phyloP scores from a whole-genome alignment of 2,113 vertebrate genomes.

The Cyanistes caeruleus region DNA sequence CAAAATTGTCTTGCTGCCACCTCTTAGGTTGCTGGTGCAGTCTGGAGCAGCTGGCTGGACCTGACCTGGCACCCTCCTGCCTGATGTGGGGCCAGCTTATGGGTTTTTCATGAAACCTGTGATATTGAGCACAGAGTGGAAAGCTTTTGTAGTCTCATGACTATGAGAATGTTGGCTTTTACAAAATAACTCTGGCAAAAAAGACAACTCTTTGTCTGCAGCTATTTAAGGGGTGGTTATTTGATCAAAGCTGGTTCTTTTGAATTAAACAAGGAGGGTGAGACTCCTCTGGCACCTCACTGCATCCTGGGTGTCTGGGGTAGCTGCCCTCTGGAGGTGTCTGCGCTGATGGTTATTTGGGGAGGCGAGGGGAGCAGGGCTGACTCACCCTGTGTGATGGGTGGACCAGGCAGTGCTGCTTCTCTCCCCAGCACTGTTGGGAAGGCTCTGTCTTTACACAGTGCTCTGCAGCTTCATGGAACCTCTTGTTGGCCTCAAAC shows the following conservation, averaged over 20 bases:
- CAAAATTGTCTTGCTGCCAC: neutral
- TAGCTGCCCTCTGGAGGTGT: neutral
- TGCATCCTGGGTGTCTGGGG: neutral
- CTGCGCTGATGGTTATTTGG: neutral
- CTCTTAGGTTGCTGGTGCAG: neutral
- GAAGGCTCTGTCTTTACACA: neutral
- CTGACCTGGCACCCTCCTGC: neutral
- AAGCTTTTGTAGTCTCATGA: neutral
- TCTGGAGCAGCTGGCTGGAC: neutral
- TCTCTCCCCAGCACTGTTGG: neutral
- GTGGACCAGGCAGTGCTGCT: neutral
- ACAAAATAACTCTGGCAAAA: neutral
- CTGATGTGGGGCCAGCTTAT: neutral
- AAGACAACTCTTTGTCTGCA: neutral
- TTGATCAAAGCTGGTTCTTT: slow-evolving; percentile 4
- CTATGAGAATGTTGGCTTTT: neutral
- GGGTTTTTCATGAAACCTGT: neutral
- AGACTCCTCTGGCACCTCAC: neutral
- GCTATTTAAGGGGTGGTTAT: neutral
- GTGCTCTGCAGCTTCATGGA: neutral
- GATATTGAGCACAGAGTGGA: neutral
- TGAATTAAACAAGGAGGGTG: neutral
- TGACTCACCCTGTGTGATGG: rapidly evolving
- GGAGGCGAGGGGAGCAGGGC: neutral
- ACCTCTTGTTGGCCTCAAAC: rapidly evolving